Base-by-base conservation (phyloP, 2,797 vertebrate species). In the Odontamblyopus lacepedii region DNA sequence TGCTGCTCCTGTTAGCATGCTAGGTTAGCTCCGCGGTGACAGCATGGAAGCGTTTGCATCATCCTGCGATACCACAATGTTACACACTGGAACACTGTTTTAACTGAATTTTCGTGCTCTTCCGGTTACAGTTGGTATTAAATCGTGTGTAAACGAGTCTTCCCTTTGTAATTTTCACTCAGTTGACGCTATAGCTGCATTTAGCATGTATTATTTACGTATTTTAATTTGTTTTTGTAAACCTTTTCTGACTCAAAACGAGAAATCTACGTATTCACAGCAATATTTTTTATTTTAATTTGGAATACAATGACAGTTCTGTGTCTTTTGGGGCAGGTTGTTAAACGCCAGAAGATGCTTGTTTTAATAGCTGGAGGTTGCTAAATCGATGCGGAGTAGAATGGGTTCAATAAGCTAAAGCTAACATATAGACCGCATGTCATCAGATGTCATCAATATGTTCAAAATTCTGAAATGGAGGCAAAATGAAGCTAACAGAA, bases 1-100 rank as follows among this genome's bases (percentile, higher is more conserved):
- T 23, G 71, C n/a, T 84, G 71, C 27, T 85, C 81, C 80, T 85
- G 26, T 82, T 79, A 88, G 78, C 83, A 32, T 16, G 44, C 23
- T 64, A 59, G 50, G 71, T 70, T 78, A 80, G 73, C 81, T 60
- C 19, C 27, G 19, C 18, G 18, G 26, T 29, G 48, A 38, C 55
- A 73, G 78, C 82, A 78, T 76, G 75, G 69, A 5, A 19, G 59
- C 27, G 70, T 13, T 2, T 67, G 53, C 15, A 15, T 18, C 57
- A n/a, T 70, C 15, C 69, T 19, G 51, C 53, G 35, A 15, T 26
- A n/a, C 19, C 2, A 35, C 1, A 16, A 6, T 32, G 2, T n/a
- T n/a, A 29, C 4, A 4, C 12, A 57, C 3, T 38, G 41, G 9
- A 1, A 5, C 13, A 3, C 53, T 1, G 48, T 1, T 1, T 50